Base-by-base conservation (phyloP, 30 jellyfish, hydroid and myxozoan genomes). In the Aurelia coerulea region DNA sequence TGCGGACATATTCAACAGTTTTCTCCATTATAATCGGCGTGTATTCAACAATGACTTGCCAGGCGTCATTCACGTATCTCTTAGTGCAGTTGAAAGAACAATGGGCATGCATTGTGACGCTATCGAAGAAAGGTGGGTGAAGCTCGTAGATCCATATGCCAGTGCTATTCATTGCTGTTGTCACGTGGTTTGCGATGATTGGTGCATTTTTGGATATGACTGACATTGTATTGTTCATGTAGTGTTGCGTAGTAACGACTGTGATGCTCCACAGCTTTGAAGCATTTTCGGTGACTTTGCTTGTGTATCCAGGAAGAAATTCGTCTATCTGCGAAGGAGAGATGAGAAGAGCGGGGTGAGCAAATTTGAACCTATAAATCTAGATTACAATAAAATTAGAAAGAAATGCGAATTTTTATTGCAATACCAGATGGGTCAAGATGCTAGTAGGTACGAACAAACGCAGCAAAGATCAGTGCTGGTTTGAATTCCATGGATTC, bases 41-140 rank as follows among this genome's bases (percentile, higher is more conserved):
- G 54, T 81, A 41, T 8, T 65, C 78, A 68, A 81, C 78, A 32
- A 81, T 14, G 15, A 34, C 18, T 13, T 68, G 83, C 91, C 91
- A 81, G 31, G 32, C 29, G 53, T 81, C 60, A 42, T 49, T 52
- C 52, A 54, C 6, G 64, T 73, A 72, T 68, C 73, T 62, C 10
- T 35, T 17, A 13, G 77, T 31, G 83, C 90, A 90, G n/a, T 90
- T 69, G 56, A 66, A 34, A 5, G 88, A 73, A 68, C 86, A 76
- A 39, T 34, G 68, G 18, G 73, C 5, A 78, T 62, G 82, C 66
- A 56, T 68, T n/a, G 71, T 29, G 18, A 77, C 75, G n/a, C 68
- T 51, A 49, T 90, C 94, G 80, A 90, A 90, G 83, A 77, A 59
- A 83, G 75, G 72, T 12, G 97, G 97, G 58, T 80, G 78, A 31